phyloP scores from a whole-genome alignment of 2,888 invertebrate genomes.

The Sinopyrophorus schimmeli region DNA sequence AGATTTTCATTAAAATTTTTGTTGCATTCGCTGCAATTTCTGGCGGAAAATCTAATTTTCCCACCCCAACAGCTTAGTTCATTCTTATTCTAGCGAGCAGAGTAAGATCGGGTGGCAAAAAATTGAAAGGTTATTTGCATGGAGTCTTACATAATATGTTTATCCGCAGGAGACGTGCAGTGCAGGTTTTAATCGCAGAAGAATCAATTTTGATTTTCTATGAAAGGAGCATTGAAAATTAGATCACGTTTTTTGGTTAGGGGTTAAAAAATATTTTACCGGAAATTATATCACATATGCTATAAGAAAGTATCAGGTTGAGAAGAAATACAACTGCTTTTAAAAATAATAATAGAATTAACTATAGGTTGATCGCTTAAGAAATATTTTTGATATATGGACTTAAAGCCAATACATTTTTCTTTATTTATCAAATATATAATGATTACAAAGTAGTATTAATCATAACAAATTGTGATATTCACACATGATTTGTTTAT shows the following conservation, averaged over 20 bases:
- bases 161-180: slow-evolving; percentile 48
- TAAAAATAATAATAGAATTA: too few species aligned
- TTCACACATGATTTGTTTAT: too few species aligned
- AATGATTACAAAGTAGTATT: too few species aligned
- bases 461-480: too few species aligned
- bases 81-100: slow-evolving; percentile 24
- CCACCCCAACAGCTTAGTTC: slow-evolving; percentile 19
- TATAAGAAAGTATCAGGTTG: not conserved
- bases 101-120: slow-evolving; percentile 24
- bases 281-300: slow-evolving; percentile 36
- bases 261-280: slow-evolving; percentile 28
- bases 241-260: slow-evolving; percentile 47
- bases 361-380: too few species aligned
- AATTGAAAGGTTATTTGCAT: slow-evolving; percentile 36
- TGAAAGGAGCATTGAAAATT: slow-evolving; percentile 47
- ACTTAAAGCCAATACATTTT: too few species aligned
- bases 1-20: not conserved
- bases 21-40: too few species aligned
- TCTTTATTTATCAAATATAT: too few species aligned
- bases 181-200: slow-evolving; percentile 53
- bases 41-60: slow-evolving; percentile 29
- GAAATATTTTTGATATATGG: too few species aligned
- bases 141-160: slow-evolving; percentile 46
- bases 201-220: slow-evolving; percentile 57
- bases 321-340: too few species aligned